Evolutionary conservation across 2,113 vertebrate species (phyloP), one percentile per base, ranked within the genome.

Genomic region (Rhinopithecus roxellana): DNA sequence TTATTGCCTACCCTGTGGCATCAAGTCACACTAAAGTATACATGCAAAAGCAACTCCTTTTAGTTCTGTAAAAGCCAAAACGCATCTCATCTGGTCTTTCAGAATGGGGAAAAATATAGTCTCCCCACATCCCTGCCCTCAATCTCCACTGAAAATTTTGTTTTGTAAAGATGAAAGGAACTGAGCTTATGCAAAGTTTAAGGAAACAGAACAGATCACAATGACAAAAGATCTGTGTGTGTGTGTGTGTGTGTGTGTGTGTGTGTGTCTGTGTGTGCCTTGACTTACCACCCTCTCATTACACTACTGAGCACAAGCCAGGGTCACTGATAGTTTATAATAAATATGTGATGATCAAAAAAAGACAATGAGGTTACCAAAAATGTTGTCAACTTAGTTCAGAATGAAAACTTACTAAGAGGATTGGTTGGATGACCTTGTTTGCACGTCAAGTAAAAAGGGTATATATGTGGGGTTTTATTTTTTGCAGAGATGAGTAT

Each of bases 31-130:
- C 55, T 30, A 50, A 1, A 61, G 40, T 8, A 86, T 27, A 86
- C 3, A 43, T 10, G 22, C 74, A 74, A 90, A 80, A 89, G 5
- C 14, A 87, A 85, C 2, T 30, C 18, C 74, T 55, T 84, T 59
- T 77, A 32, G 11, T 75, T 95, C 95, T 79, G 85, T 57, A 78
- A 93, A 96, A 70, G 85, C 48, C 3, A n/a, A 81, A 78, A 77
- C 35, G 50, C 16, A 32, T 45, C 40, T 74, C 77, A 22, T 50
- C 20, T 74, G 6, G 43, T 83, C 52, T 91, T 93, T 82, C 27
- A 50, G 27, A 95, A 82, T 1, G 77, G 27, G 38, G 45, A 93
- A 27, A 4, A 70, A 74, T 50, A 18, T 48, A 67, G 35, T 43
- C 64, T 48, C 50, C 30, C 17, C 6, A 59, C 8, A 72, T 74